Percentiles rank a stretch among this genome's conserved stretches.
These are phyloP conservation scores for Medauroidea extradentata DNA, from an alignment of 1,140 invertebrate species.

Conservation along the genomic window DNA sequence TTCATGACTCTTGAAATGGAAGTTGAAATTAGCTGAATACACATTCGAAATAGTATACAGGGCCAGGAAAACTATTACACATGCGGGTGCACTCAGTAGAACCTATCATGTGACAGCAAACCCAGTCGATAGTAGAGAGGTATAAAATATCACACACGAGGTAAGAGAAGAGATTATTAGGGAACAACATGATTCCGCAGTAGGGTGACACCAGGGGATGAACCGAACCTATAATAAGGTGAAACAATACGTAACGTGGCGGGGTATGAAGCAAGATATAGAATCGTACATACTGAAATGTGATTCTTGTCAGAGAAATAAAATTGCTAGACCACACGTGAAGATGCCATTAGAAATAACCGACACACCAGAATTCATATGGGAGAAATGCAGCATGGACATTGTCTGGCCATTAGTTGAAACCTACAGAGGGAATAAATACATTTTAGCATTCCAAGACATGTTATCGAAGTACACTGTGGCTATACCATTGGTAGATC, in stretches of 20 bases:
- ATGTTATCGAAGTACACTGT: conserved; percentile 5
- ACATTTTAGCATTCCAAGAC: conserved; percentile 10
- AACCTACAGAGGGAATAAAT: conserved; percentile 1
- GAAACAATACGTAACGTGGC: conserved; percentile 3
- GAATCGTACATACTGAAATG: background rate
- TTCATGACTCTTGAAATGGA: conserved; percentile 30
- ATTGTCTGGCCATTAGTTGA: conserved; percentile 8
- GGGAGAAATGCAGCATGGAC: conserved; percentile 1
- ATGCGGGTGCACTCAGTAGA: conserved; percentile 32
- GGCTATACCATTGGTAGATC: conserved; percentile 1
- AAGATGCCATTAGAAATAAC: conserved; percentile 9
- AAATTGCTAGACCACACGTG: background rate
- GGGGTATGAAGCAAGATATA: conserved; percentile 4
- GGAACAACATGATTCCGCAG: background rate
- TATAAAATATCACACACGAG: too few species aligned
- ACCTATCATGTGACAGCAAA: conserved; percentile 2
- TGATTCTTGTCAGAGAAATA: conserved; percentile 13
- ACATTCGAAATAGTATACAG: conserved; percentile 43
- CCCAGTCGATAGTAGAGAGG: too few species aligned
- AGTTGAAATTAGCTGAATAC: conserved; percentile 34
- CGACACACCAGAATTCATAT: background rate
- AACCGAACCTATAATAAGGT: conserved; percentile 1
- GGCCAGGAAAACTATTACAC: conserved; percentile 33
- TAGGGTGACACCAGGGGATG: conserved; percentile 1
- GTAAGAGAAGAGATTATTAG: background rate